Conservation (phyloP, 2,888 invertebrate genomes). For the Encarsia formosa region DNA sequence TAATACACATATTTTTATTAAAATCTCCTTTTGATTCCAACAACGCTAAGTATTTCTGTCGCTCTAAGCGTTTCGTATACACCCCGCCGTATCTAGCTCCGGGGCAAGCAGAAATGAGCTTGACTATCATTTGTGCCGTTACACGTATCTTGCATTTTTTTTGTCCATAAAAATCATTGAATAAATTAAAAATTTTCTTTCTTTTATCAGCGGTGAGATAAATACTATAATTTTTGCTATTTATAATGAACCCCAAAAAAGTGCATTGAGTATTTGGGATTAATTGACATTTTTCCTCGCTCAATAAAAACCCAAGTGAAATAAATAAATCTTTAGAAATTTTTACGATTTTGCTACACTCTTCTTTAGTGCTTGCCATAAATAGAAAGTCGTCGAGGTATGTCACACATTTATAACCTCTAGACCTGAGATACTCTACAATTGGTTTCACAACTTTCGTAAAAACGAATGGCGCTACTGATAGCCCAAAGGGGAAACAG, state of each 20-base stretch:
- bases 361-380: constrained; percentile 4
- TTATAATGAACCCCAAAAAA: constrained; percentile 9
- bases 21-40: too few relatives aligned
- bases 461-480: constrained; percentile 33
- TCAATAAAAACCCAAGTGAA: constrained; percentile 18
- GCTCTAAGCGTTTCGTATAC: neutral
- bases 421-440: neutral
- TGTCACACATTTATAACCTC: constrained; percentile 11
- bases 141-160: neutral
- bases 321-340: neutral
- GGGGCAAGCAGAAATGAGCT: neutral
- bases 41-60: neutral
- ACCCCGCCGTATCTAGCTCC: neutral
- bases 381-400: constrained; percentile 21
- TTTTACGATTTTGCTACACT: constrained; percentile 1
- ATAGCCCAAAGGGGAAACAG: too few relatives aligned
- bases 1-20: too few relatives aligned
- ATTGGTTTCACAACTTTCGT: constrained; percentile 31
- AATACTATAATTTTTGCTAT: too few relatives aligned
- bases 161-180: neutral
- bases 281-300: constrained; percentile 1
- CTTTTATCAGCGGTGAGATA: neutral
- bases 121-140: neutral
- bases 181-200: neutral
- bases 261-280: constrained; percentile 2